Conservation (phyloP, 2,797 vertebrate species). For the Micropoecilia bifurca region DNA sequence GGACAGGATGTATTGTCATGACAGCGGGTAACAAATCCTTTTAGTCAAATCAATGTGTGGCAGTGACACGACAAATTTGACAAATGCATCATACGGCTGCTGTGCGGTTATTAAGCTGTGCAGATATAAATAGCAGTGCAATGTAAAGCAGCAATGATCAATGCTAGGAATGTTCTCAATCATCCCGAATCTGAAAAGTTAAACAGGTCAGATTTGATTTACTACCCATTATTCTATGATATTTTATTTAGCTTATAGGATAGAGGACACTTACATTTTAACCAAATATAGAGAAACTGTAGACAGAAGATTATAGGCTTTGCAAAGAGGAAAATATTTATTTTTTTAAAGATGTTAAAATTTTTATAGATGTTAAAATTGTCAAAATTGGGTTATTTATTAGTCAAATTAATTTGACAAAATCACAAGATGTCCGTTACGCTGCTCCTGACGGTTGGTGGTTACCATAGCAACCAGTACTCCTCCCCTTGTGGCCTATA, state of each 20-base stretch:
- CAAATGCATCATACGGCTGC: constrained; percentile 44
- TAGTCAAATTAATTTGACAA: too few species aligned
- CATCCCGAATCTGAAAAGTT: not conserved
- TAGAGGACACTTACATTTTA: not conserved
- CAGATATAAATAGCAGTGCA: not conserved
- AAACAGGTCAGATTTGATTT: not conserved
- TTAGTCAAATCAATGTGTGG: constrained; percentile 73
- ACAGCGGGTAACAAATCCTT: constrained; percentile 71
- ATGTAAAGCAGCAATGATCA: constrained; percentile 1
- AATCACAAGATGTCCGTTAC: too few species aligned
- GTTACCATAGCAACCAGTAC: too few species aligned
- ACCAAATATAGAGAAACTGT: not conserved
- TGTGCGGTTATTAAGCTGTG: constrained; percentile 9
- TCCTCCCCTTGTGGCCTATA: too few species aligned
- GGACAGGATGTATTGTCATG: constrained; percentile 67
- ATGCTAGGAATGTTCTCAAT: constrained; percentile 1
- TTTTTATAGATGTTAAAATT: too few species aligned
- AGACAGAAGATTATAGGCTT: not conserved
- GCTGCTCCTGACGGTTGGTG: too few species aligned
- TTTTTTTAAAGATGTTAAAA: too few species aligned
- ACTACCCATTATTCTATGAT: not conserved
- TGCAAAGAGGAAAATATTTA: not conserved
- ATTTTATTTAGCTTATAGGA: not conserved
- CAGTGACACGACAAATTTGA: constrained; percentile 56
- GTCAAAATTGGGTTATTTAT: too few species aligned